These are phyloP conservation scores for Pherbina coryleti DNA, from an alignment of 2,888 invertebrate species.

Conservation along the genomic window DNA sequence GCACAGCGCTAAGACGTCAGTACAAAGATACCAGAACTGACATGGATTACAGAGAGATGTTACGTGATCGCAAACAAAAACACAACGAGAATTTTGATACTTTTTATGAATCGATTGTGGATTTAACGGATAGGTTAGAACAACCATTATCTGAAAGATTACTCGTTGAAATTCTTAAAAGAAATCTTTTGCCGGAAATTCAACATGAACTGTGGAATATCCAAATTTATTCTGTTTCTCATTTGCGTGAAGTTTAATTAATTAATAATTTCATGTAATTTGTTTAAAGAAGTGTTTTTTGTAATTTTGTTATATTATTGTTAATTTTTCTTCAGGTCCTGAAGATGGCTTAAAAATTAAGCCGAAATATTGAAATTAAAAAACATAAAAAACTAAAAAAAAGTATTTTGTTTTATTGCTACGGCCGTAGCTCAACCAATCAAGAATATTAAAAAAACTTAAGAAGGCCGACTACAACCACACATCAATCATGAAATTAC, in stretches of 20 bases:
- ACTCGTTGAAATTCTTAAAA: constrained; percentile 25
- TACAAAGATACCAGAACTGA: background rate
- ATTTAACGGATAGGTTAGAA: constrained; percentile 29
- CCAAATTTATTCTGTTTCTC: background rate
- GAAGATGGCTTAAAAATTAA: no score
- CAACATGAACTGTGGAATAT: constrained; percentile 36
- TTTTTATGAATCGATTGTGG: constrained; percentile 5
- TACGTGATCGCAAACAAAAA: background rate
- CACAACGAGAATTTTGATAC: background rate
- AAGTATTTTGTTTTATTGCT: no score
- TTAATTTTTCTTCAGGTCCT: no score
- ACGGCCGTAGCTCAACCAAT: no score
- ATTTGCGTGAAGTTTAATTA: constrained; percentile 19
- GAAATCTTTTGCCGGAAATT: constrained; percentile 34
- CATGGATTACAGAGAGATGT: background rate
- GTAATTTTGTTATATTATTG: no score
- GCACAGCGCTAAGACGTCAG: background rate
- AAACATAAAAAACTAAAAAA: no score
- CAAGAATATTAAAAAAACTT: no score
- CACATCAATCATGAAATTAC: no score
- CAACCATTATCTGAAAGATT: background rate
- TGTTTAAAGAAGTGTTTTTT: no score
- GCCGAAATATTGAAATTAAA: no score
- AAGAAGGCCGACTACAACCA: no score
- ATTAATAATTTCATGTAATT: no score